Percentiles rank a stretch among this genome's conserved stretches.
Conservation (phyloP, 2,113 vertebrate species). For the Phylloscopus trochilus region DNA sequence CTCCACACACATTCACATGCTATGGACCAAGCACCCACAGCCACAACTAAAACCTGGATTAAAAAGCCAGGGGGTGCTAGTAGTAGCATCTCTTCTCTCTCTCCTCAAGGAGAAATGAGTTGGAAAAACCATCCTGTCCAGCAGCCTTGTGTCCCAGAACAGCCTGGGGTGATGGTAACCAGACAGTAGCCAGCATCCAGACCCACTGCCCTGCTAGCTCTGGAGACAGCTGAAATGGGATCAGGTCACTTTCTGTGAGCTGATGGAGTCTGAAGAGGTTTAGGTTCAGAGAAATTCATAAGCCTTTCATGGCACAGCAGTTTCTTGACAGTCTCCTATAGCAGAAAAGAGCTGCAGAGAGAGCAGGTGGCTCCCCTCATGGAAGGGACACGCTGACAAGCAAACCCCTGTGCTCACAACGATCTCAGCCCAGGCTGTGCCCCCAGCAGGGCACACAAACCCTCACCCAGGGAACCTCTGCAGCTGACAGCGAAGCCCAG, state of each 20-base stretch:
- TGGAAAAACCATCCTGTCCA: background rate
- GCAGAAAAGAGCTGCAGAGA: background rate
- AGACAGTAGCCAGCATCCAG: background rate
- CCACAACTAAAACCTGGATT: background rate
- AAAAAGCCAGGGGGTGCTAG: background rate
- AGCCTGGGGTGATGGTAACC: fast-evolving
- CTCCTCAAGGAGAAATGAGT: background rate
- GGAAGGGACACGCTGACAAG: background rate
- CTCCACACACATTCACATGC: background rate
- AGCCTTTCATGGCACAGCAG: background rate
- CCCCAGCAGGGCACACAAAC: background rate
- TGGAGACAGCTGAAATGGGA: background rate
- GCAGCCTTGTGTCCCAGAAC: background rate
- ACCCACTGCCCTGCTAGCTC: background rate
- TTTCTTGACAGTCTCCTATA: background rate
- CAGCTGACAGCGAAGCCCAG: background rate
- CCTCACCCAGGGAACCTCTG: background rate
- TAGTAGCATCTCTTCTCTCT: background rate
- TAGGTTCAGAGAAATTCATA: background rate
- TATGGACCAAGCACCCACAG: background rate
- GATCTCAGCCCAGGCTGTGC: background rate
- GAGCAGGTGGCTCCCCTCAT: background rate
- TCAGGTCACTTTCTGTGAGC: background rate
- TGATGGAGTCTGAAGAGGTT: background rate
- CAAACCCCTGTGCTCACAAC: background rate